Conservation (phyloP, 2,797 vertebrate genomes). For the Sphaeramia orbicularis region DNA sequence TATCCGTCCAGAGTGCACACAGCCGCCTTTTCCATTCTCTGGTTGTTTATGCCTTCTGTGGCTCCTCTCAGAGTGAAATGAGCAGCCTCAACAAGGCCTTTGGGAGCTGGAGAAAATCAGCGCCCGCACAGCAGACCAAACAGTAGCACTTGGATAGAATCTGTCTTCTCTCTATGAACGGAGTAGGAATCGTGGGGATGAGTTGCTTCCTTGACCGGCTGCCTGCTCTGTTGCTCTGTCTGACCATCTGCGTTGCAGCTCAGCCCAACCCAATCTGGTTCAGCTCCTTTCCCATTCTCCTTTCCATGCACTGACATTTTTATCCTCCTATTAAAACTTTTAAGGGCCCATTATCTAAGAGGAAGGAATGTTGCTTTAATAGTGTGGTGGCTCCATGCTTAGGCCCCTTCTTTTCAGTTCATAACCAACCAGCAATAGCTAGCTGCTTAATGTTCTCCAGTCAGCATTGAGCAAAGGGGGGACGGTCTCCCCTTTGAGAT, state of each 20-base stretch:
- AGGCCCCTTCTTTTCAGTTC: slow-evolving; percentile 80
- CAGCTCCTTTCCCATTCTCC: slow-evolving; percentile 70
- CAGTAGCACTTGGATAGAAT: slow-evolving; percentile 70
- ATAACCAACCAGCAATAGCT: slow-evolving; percentile 64
- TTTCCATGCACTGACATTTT: slow-evolving; percentile 86
- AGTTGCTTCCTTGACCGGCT: slow-evolving; percentile 61
- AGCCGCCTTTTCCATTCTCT: slow-evolving; percentile 41
- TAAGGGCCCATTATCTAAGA: slow-evolving; percentile 85
- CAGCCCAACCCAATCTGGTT: slow-evolving; percentile 59
- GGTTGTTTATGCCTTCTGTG: slow-evolving; percentile 44
- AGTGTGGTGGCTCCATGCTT: slow-evolving; percentile 80
- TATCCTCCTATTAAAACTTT: slow-evolving; percentile 86
- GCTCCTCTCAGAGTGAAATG: slow-evolving; percentile 40
- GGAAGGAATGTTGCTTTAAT: slow-evolving; percentile 86
- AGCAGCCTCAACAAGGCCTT: slow-evolving; percentile 47
- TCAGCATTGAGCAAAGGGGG: slow-evolving; percentile 47
- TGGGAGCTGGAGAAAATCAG: slow-evolving; percentile 47
- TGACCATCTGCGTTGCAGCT: slow-evolving; percentile 57
- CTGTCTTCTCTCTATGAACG: slow-evolving; percentile 35
- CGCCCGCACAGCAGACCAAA: slow-evolving; percentile 50
- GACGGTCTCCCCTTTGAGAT: slow-evolving; percentile 56
- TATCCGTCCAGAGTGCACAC: slow-evolving; percentile 20
- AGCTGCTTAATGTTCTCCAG: slow-evolving; percentile 66
- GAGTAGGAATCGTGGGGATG: slow-evolving; percentile 38
- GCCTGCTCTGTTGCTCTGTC: slow-evolving; percentile 17